Evolutionary conservation across 2,113 vertebrate genomes (phyloP).

Genomic region (Malurus cyaneus): DNA sequence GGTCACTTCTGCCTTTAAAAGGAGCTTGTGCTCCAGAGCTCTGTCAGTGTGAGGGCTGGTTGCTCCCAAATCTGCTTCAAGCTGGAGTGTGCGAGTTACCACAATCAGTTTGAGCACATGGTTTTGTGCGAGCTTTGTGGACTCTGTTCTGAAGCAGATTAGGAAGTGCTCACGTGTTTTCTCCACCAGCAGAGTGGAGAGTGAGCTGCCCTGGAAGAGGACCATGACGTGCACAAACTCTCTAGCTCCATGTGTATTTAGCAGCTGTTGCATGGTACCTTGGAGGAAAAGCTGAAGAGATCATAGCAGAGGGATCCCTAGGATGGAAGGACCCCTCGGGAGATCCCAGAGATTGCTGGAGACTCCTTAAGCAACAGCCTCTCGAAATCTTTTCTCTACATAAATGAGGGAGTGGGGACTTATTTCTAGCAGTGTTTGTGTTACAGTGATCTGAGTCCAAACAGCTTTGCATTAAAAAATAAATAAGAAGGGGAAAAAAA

Average conservation of each 20-base stretch:
- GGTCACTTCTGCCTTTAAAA: background rate
- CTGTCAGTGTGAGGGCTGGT: background rate
- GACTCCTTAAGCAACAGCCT: background rate
- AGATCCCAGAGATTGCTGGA: background rate
- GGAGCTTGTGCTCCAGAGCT: background rate
- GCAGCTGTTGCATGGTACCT: background rate
- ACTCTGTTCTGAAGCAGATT: background rate
- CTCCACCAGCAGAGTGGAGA: background rate
- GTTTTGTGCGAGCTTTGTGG: background rate
- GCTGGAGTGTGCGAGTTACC: background rate
- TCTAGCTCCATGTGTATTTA: background rate
- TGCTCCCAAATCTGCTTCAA: background rate
- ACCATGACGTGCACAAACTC: background rate
- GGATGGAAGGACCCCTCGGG: background rate
- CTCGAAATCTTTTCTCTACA: background rate
- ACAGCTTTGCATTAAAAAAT: conserved; percentile 34
- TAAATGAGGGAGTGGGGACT: background rate
- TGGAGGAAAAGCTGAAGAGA: background rate
- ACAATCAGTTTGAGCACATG: background rate
- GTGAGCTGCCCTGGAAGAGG: background rate
- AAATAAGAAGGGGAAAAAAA: background rate
- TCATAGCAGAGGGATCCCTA: background rate
- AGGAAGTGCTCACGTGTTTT: accelerated
- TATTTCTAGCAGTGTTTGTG: background rate
- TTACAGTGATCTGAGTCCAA: background rate